Evolutionary conservation across 37 sponge, comb jelly and placozoan genomes (phyloP).

Genomic region (Oopsacas minuta): DNA sequence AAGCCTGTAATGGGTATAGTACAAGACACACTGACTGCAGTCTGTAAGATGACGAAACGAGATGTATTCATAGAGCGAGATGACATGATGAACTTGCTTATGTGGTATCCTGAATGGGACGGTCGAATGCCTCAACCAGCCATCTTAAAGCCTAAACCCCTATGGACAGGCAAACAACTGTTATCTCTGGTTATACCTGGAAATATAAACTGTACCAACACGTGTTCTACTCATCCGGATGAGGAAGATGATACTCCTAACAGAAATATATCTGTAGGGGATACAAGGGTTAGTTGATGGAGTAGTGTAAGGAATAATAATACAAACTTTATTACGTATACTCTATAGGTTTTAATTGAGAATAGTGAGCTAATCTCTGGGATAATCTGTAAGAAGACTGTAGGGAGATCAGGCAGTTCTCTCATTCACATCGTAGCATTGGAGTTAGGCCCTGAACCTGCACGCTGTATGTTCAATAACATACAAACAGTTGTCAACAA

Average conservation of each 20-base stretch:
- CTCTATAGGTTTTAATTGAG: conserved; percentile 81
- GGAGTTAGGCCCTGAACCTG: conserved; percentile 75
- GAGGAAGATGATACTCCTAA: conserved; percentile 83
- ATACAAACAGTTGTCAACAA: conserved; percentile 97
- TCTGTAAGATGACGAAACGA: conserved; percentile 79
- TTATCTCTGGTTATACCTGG: conserved; percentile 92
- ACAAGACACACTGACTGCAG: conserved; percentile 90
- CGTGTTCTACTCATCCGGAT: conserved; percentile 78
- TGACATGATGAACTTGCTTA: conserved; percentile 89
- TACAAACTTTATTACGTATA: not conserved
- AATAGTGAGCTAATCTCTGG: conserved; percentile 78
- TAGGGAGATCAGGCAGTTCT: conserved; percentile 80
- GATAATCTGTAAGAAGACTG: conserved; percentile 90
- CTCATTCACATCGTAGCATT: conserved; percentile 83
- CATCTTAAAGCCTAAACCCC: conserved; percentile 92
- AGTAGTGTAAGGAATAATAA: not conserved
- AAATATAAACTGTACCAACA: conserved; percentile 67
- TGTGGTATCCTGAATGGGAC: conserved; percentile 97
- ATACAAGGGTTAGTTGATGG: conserved; percentile 71
- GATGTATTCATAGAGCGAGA: conserved; percentile 93
- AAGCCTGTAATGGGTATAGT: conserved; percentile 99
- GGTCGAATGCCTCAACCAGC: conserved; percentile 94
- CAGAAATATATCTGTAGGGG: conserved; percentile 87
- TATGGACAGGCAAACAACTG: conserved; percentile 99
- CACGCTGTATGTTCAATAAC: conserved; percentile 78